A percentile compares a stretch with the other conserved stretches of the same genome.
Conservation (phyloP, 2,113 vertebrate species). For the Tinamus guttatus region DNA sequence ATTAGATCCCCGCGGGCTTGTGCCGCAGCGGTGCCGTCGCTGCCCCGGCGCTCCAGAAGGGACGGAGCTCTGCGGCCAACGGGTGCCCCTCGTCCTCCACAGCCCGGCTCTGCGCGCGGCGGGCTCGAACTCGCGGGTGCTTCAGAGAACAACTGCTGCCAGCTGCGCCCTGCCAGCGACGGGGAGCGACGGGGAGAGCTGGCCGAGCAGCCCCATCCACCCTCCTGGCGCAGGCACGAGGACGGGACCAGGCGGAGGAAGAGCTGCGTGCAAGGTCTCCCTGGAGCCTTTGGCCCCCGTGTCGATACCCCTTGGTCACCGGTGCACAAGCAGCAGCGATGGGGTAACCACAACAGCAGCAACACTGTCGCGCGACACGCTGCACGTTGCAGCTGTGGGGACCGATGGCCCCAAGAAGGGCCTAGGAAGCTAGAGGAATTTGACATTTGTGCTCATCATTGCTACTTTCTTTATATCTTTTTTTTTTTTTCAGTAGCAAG, state of each 20-base stretch:
- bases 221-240: neutral
- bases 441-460: neutral
- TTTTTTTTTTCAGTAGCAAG: neutral
- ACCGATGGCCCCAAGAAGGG: neutral
- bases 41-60: neutral
- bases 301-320: neutral
- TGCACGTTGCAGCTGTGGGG: neutral
- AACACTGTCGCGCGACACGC: fast-evolving
- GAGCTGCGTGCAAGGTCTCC: neutral
- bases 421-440: neutral
- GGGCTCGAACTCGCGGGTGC: neutral
- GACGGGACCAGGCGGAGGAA: no score
- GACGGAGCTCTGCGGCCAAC: neutral
- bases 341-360: fast-evolving
- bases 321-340: neutral
- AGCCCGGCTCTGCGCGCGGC: neutral
- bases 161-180: neutral
- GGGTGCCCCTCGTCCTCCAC: neutral
- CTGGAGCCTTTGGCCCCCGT: neutral
- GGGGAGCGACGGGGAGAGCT: neutral
- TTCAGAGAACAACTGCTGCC: neutral
- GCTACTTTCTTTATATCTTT: neutral
- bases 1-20: neutral
- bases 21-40: fast-evolving
- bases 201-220: neutral